Evolutionary conservation across 2,113 vertebrate genomes (phyloP).

Genomic region (Cariama cristata): DNA sequence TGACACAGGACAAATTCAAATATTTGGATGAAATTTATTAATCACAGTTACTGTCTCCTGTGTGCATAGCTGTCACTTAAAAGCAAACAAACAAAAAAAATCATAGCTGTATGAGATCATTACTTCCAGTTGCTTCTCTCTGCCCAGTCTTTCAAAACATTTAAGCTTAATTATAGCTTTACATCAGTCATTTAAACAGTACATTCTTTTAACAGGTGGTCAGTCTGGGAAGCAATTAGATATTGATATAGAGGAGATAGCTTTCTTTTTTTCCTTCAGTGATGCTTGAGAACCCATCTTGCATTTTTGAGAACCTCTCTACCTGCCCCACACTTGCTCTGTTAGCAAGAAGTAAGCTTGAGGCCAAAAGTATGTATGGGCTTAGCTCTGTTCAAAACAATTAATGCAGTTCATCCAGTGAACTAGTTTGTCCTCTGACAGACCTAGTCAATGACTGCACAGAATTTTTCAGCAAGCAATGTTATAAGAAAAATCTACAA

Average conservation of each 20-base stretch:
- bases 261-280: not conserved
- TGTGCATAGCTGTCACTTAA: not conserved
- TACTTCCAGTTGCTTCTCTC: not conserved
- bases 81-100: not conserved
- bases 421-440: not conserved
- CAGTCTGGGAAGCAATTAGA: not conserved
- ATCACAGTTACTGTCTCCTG: not conserved
- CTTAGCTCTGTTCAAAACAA: not conserved
- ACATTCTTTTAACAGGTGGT: not conserved
- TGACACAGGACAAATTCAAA: not conserved
- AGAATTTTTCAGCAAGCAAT: not conserved
- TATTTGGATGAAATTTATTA: not conserved
- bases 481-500: not conserved
- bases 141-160: not conserved
- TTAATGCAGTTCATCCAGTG: not conserved
- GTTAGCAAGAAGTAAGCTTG: not conserved
- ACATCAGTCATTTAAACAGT: not conserved
- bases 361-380: not conserved
- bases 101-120: not conserved
- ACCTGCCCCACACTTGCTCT: not conserved
- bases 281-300: not conserved
- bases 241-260: not conserved
- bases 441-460: not conserved
- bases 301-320: not conserved
- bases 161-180: not conserved